Conservation (phyloP, 1,140 invertebrate species). For the Bicyclus anynana region DNA sequence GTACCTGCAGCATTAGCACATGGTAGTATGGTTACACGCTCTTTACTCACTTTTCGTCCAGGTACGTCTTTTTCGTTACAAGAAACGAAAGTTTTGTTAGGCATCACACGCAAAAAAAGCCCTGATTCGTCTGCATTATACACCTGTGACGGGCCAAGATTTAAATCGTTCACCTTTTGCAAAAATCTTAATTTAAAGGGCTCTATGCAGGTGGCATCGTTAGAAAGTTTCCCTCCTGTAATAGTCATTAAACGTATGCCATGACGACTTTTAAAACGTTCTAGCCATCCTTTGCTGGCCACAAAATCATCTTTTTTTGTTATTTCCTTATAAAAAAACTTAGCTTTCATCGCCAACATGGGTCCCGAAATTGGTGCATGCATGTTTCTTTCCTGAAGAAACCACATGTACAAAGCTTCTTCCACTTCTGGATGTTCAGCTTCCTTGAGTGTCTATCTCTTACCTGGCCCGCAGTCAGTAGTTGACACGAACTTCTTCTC, state of each 20-base stretch:
- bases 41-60: constrained; percentile 48
- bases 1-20: constrained; percentile 45
- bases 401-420: constrained; percentile 37
- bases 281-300: constrained; percentile 49
- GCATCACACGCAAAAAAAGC: constrained; percentile 40
- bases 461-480: constrained; percentile 43
- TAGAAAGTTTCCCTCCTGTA: constrained; percentile 49
- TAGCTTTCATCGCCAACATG: constrained; percentile 48
- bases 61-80: constrained; percentile 38
- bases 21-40: constrained; percentile 48
- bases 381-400: constrained; percentile 47
- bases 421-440: constrained; percentile 46
- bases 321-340: no score
- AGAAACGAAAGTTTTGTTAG: constrained; percentile 44
- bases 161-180: constrained; percentile 38
- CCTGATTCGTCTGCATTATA: constrained; percentile 48
- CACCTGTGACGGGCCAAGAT: constrained; percentile 40
- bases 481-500: constrained; percentile 42
- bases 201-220: constrained; percentile 36
- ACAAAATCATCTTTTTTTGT: constrained; percentile 52
- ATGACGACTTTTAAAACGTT: constrained; percentile 49
- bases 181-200: constrained; percentile 35
- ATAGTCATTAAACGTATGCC: constrained; percentile 45
- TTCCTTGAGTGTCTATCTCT: constrained; percentile 48
- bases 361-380: constrained; percentile 44